Evolutionary conservation across 2,113 vertebrate genomes (phyloP), one percentile per base, ranked within the genome.

Genomic region (Lanius ludovicianus): DNA sequence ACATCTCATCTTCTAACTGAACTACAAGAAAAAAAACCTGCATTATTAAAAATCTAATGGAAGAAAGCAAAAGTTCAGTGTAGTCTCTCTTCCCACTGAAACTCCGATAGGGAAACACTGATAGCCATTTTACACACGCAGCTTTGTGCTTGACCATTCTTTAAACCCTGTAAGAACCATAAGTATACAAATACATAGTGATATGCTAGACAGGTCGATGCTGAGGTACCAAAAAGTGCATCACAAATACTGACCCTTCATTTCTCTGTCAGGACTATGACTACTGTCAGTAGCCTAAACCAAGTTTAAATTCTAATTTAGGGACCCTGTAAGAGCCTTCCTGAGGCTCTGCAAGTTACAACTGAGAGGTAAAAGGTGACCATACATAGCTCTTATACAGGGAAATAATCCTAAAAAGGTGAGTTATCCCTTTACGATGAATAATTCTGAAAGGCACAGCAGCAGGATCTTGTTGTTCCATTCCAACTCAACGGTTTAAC

Each of bases 311-410:
- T n/a, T 50, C 10, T n/a, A 18, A 53, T 12, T 60, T 44, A 52
- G 12, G 30, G 8, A 22, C 1, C 2, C 7, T 11, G 3, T 33
- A 59, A 83, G 24, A 30, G 13, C 15, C 37, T 35, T 57, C 22
- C 16, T 6, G 25, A 86, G 21, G 33, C 8, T 10, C 67, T 47
- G 6, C 27, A 67, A 15, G 0, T 2, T 70, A n/a, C 25, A 39
- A 10, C 0, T 35, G 24, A 44, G 6, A 31, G 7, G 21, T 1
- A 49, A 46, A 20, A 49, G 22, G 25, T 21, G 10, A 27, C 13
- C 6, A 0, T 2, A 15, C 60, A 11, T 2, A 55, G 11, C 24
- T 44, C 33, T 76, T 5, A 0, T 4, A 5, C 7, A 9, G 9
- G 7, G 4, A 41, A 67, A 35, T 20, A 68, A 67, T 9, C 28